Evolutionary conservation across 2,113 vertebrate species (phyloP), one percentile per base, ranked within the genome.

Genomic region (Puffinus mauretanicus): DNA sequence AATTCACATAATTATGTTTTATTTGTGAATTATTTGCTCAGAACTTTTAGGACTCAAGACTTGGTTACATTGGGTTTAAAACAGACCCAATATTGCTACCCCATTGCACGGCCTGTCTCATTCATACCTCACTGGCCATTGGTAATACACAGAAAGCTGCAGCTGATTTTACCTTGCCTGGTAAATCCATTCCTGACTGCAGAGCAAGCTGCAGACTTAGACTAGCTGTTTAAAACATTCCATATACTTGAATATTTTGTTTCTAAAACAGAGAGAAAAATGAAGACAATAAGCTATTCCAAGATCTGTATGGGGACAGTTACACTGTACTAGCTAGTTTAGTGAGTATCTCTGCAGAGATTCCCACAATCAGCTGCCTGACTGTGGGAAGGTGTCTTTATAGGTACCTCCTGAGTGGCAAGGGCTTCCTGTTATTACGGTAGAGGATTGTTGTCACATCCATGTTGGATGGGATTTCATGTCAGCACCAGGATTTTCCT

Each of bases 191-290:
- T 76, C 27, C 76, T 67, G 66, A 55, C n/a, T 85, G 71, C 13
- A 64, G 29, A 82, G 18, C 15, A 77, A 72, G 32, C 32, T 92
- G 71, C 29, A 55, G 66, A 38, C 20, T 66, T 38, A 61, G 20
- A 36, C 29, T 40, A 36, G 38, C 22, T 92, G 54, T 70, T 94
- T 62, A 40, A 73, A 86, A 32, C 30, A 15, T 84, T 88, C 47
- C 38, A 67, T 12, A 9, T 76, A 49, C 64, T 79, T 82, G 40
- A 87, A 85, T 93, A 79, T 78, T 87, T 89, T 85, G 10, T 38
- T 90, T 95, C 61, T 88, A 80, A 94, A 94, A 26, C 32, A 91
- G 70, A 93, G 61, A 91, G 25, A 16, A 49, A 87, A 66, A 44
- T 58, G 11, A 91, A 84, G 84, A 67, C 60, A 58, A 51, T 71